Evolutionary conservation across 2,113 vertebrate genomes (phyloP), one percentile per base, ranked within the genome.

Genomic region (Pantherophis guttatus): DNA sequence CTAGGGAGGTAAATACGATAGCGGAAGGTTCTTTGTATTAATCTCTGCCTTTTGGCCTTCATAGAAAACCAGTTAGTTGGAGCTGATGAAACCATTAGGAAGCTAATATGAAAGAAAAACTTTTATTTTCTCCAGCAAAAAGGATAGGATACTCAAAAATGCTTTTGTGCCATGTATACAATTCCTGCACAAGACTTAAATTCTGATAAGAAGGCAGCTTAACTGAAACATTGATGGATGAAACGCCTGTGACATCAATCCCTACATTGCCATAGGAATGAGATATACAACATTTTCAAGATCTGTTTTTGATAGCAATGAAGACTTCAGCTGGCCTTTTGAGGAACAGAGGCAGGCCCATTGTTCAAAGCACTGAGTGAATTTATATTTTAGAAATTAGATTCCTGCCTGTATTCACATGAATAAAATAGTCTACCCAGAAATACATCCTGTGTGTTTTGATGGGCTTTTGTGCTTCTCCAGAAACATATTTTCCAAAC

Each of bases 11-110:
- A 55, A 21, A 0, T 94, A 86, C 50, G 93, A 95, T 92, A 89
- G 94, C 70, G 94, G 94, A 62, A 52, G 7, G 90, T 62, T 94
- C 91, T 87, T 91, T 87, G 26, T 96, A 94, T 93, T 93, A 95
- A 95, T 96, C 92, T 92, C 93, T 97, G 91, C 94, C 95, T 97
- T 95, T 96, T 96, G 96, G 92, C 94, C 95, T 96, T 95, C 96
- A 94, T 89, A 93, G 95, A 95, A 96, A 96, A 95, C 95, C 95
- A 95, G 88, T 97, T 96, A 93, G 93, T 94, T 95, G 91, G 87
- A 92, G 91, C 86, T 94, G 96, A 90, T 95, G 95, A 94, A 94
- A 65, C 94, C 94, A 95, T 95, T 94, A 96, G 91, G 92, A 92
- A 92, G 92, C 87, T 57, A 89, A 93, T 44, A 95, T 62, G 91